Base-by-base conservation (phyloP, 2,113 vertebrate genomes). In the Poeciliopsis prolifica region DNA sequence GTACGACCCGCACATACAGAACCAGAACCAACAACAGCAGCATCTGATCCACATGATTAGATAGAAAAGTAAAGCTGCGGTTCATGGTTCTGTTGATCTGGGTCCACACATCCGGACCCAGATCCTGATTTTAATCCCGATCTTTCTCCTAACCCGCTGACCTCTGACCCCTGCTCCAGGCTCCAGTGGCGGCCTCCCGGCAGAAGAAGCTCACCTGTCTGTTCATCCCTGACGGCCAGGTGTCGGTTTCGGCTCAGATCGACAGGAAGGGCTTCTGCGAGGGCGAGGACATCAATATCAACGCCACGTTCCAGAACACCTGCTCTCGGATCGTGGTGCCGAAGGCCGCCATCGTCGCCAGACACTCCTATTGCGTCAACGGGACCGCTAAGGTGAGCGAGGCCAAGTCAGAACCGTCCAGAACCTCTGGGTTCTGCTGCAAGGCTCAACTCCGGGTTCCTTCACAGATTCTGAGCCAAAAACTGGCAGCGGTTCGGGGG, bases 281-380 rank as follows among this genome's bases (percentile, higher is more conserved):
- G 91, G 97, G 97, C 0, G 97, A 98, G 0, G 94, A 97, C 0
- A 97, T 98, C 82, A 93, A 86, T 54, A 96, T 98, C 74, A 94
- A 95, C 0, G 97, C 97, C 0, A 96, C 96, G 79, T 98, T 98
- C 0, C 96, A 98, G 91, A 98, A 98, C 88, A 95, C 94, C 0
- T 96, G 96, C 67, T 98, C 97, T 0, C 96, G 97, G 13, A 98
- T 98, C 0, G 94, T 97, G 42, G 92, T 98, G 65, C 97, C 97
- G 31, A 98, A 98, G 80, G 97, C 97, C 0, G 96, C 96, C 90
- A 97, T 98, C 19, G 19, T 97, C 0, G 94, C 96, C 81, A 96
- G 95, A 29, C 96, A 98, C 90, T 95, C 93, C 0, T 98, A 96
- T 81, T 79, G 93, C 70, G 94, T 96, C 60, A 95, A 95, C 0